Evolutionary conservation across 2,888 invertebrate genomes (phyloP).

Genomic region (Phalera bucephala): DNA sequence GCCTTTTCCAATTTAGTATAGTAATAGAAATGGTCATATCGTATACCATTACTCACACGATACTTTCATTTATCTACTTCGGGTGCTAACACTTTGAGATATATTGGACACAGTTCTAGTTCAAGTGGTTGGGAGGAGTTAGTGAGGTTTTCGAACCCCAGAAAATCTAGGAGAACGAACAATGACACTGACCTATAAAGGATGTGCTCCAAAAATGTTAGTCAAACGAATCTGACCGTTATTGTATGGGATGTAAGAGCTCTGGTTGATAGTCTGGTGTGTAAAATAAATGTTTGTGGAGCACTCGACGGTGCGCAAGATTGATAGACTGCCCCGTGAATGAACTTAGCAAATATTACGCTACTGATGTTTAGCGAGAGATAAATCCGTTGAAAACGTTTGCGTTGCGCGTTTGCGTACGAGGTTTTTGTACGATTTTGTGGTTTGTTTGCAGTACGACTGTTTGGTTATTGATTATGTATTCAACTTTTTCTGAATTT

Average conservation of each 20-base stretch:
- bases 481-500: too few species aligned
- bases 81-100: slow-evolving; percentile 18
- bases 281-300: slow-evolving; percentile 39
- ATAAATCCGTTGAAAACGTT: slow-evolving; percentile 18
- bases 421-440: too few species aligned
- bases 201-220: slow-evolving; percentile 5
- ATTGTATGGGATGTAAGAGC: slow-evolving; percentile 11
- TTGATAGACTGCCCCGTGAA: slow-evolving; percentile 51
- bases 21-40: slow-evolving; percentile 13
- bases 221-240: slow-evolving; percentile 23
- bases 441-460: too few species aligned
- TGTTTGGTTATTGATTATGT: too few species aligned
- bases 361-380: slow-evolving; percentile 19
- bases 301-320: slow-evolving; percentile 43
- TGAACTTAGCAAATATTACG: slow-evolving; percentile 52
- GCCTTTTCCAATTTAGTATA: background rate
- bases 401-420: background rate
- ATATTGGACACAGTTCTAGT: slow-evolving; percentile 30
- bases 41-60: slow-evolving; percentile 25
- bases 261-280: slow-evolving; percentile 5
- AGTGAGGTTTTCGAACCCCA: slow-evolving; percentile 28
- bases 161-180: slow-evolving; percentile 27
- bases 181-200: slow-evolving; percentile 26
- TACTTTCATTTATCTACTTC: slow-evolving; percentile 24
- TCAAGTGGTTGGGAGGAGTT: slow-evolving; percentile 29